Conservation (phyloP, 1,140 invertebrate species). For the Daktulosphaira vitifoliae region DNA sequence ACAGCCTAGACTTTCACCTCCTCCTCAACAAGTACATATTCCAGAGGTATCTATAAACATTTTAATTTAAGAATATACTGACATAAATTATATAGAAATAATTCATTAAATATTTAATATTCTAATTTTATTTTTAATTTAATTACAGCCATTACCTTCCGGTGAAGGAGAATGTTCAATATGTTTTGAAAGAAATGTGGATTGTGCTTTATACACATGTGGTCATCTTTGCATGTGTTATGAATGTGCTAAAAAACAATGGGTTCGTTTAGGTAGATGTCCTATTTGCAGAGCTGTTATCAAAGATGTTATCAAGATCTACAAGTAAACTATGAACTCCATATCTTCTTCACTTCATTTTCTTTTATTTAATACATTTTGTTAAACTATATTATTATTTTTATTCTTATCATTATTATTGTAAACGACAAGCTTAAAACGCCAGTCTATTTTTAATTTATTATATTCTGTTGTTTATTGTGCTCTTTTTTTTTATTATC, state of each 20-base stretch:
- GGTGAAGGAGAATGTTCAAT: conserved; percentile 71
- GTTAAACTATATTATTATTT: neutral
- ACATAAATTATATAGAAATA: neutral
- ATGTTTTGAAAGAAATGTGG: conserved; percentile 85
- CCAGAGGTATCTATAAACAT: neutral
- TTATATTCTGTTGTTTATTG: conserved; percentile 7
- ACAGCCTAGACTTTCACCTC: conserved; percentile 40
- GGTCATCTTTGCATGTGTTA: conserved; percentile 99
- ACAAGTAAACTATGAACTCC: conserved; percentile 51
- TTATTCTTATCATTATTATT: neutral
- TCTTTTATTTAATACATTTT: neutral
- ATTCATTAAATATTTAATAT: too few relatives aligned
- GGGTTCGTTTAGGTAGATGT: conserved; percentile 81
- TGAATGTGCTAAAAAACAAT: conserved; percentile 85
- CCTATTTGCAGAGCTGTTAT: conserved; percentile 88
- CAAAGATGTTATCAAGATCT: conserved; percentile 89
- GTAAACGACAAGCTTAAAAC: neutral
- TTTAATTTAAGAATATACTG: neutral
- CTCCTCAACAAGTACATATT: conserved; percentile 43
- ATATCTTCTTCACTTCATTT: conserved; percentile 39
- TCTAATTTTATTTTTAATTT: neutral
- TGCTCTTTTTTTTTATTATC: conserved; percentile 1
- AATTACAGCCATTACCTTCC: conserved; percentile 40
- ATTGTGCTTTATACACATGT: conserved; percentile 91
- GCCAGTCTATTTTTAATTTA: conserved; percentile 9